phyloP scores from a whole-genome alignment of 2,888 invertebrate genomes.

The Cephus spinipes region DNA sequence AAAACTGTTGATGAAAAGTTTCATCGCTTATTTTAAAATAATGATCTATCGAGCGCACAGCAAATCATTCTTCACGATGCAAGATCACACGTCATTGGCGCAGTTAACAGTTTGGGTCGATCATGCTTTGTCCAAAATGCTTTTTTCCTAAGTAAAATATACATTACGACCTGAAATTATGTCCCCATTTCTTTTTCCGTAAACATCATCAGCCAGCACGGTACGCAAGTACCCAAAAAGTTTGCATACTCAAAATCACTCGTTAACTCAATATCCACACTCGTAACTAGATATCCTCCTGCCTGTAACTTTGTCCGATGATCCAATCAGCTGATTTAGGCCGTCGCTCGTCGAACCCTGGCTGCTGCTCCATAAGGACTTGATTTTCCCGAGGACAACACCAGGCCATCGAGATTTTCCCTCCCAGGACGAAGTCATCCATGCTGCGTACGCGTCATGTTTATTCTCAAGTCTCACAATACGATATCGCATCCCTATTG shows the following conservation, averaged over 20 bases:
- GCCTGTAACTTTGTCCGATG: slow-evolving; percentile 71
- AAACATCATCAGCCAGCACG: neutral
- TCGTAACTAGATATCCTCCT: slow-evolving; percentile 55
- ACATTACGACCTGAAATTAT: neutral
- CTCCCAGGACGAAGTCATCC: slow-evolving; percentile 68
- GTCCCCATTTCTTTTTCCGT: neutral
- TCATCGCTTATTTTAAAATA: neutral
- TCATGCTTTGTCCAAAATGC: neutral
- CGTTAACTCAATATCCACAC: slow-evolving; percentile 22
- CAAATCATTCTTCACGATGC: slow-evolving; percentile 3
- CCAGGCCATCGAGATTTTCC: slow-evolving; percentile 77
- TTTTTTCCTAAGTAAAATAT: neutral
- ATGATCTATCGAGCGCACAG: neutral
- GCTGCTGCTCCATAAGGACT: slow-evolving; percentile 87
- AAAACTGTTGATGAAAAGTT: neutral
- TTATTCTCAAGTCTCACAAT: neutral
- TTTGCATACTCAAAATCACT: slow-evolving; percentile 18
- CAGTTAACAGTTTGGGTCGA: neutral
- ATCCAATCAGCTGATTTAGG: slow-evolving; percentile 78
- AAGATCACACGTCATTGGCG: neutral
- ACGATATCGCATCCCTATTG: neutral
- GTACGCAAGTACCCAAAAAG: neutral
- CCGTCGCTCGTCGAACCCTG: slow-evolving; percentile 80
- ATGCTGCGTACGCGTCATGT: slow-evolving; percentile 52
- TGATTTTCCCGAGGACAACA: slow-evolving; percentile 88